Evolutionary conservation across 2,888 invertebrate species (phyloP), one percentile per base, ranked within the genome.

Genomic region (Yponomeuta malinellus): DNA sequence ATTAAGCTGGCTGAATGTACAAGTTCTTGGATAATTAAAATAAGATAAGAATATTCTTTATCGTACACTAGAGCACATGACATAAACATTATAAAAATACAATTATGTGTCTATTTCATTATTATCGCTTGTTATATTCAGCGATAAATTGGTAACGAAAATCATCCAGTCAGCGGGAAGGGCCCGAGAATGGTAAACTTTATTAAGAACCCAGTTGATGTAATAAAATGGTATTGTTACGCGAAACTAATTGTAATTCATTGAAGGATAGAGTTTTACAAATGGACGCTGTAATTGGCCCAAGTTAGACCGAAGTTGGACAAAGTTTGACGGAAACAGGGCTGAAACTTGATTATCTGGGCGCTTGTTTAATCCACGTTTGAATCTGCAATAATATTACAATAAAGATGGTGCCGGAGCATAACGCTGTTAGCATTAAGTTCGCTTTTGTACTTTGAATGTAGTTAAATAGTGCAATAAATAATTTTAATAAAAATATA

Each of bases 241-340:
- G 52, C 52, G 52, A 59, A 59, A 59, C 52, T 59, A 59, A 59
- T 59, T 59, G 15, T 59, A 59, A 59, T 59, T 59, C 52, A 59
- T 59, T 59, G 52, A 59, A 59, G 52, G 52, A 12, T 59, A 59
- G 52, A 59, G 15, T 15, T 59, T 59, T 59, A 59, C 52, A 59
- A 59, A 59, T 59, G 52, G 52, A 15, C 3, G 52, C 52, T 59
- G 52, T 59, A 59, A 59, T 59, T 59, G 52, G 52, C 15, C 52
- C 52, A 59, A 59, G 52, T 59, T 59, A 59, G 52, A 12, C 15
- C 52, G 52, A 15, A 59, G 52, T 59, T 59, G 52, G 12, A 2
- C 52, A 15, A 59, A 59, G 15, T 59, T 59, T 9, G 52, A 43
- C 52, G 52, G 52, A 15, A 59, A 59, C 12, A 15, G 5, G 52